Conservation (phyloP, 2,888 invertebrate species). For the Aricia artaxerxes region DNA sequence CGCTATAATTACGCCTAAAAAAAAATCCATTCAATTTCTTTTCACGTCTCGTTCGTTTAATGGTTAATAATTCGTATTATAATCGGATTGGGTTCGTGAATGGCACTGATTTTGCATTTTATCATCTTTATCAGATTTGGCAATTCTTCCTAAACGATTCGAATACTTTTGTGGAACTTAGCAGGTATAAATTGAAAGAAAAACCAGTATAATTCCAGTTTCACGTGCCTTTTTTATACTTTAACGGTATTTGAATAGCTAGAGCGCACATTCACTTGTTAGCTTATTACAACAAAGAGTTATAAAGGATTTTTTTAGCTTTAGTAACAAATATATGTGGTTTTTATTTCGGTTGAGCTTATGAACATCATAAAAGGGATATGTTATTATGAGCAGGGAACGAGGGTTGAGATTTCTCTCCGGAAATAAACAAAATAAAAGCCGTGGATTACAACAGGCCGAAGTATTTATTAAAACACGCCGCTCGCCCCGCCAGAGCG, state of each 20-base stretch:
- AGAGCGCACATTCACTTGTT: neutral
- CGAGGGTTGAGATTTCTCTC: slow-evolving; percentile 5
- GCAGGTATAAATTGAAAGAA: neutral
- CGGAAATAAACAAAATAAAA: slow-evolving; percentile 26
- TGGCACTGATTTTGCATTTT: neutral
- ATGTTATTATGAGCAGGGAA: slow-evolving; percentile 33
- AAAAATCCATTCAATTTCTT: slow-evolving; percentile 54
- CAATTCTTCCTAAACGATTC: neutral
- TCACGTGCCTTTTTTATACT: neutral
- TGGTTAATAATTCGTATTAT: slow-evolving; percentile 56
- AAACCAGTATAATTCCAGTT: neutral
- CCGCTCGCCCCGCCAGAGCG: neutral
- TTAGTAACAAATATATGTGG: slow-evolving; percentile 24
- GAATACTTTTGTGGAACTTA: neutral
- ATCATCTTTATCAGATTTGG: neutral
- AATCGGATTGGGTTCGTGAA: neutral
- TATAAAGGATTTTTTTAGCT: slow-evolving; percentile 5
- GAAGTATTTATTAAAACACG: slow-evolving; percentile 7
- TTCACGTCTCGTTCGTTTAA: slow-evolving; percentile 54
- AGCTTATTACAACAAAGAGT: neutral
- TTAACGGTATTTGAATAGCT: slow-evolving; percentile 9
- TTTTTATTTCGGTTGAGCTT: slow-evolving; percentile 37
- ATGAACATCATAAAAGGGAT: slow-evolving; percentile 35
- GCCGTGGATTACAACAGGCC: slow-evolving; percentile 21
- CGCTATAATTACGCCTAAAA: slow-evolving; percentile 44